Percentiles rank a stretch among this genome's conserved stretches.
phyloP scores from a whole-genome alignment of 2,797 vertebrate genomes.

The Lerista edwardsae region DNA sequence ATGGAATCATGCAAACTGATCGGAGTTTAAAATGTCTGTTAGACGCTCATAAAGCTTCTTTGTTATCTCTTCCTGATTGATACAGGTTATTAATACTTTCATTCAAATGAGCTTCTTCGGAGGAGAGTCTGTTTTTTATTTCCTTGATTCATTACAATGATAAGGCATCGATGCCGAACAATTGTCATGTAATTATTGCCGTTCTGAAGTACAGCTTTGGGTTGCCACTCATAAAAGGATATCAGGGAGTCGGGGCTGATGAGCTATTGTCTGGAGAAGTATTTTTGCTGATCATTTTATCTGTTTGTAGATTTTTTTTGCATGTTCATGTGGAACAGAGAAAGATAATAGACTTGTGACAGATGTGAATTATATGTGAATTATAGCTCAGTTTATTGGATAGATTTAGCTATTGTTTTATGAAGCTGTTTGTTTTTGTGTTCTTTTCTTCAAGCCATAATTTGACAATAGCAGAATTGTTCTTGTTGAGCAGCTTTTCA shows the following conservation, averaged over 20 bases:
- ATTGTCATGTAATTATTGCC: conserved; percentile 33
- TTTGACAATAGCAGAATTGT: conserved; percentile 9
- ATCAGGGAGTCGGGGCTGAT: conserved; percentile 14
- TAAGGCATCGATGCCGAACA: conserved; percentile 14
- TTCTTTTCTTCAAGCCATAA: conserved; percentile 8
- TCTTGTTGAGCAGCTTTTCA: neutral
- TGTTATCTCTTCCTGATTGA: conserved; percentile 20
- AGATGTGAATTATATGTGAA: conserved; percentile 8
- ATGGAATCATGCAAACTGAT: neutral
- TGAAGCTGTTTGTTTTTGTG: conserved; percentile 15
- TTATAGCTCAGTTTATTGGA: conserved; percentile 13
- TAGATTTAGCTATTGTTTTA: conserved; percentile 18
- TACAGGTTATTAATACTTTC: conserved; percentile 28
- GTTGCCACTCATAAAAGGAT: conserved; percentile 22
- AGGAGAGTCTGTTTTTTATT: conserved; percentile 32
- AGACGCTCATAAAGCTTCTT: conserved; percentile 10
- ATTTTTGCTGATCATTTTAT: conserved; percentile 9
- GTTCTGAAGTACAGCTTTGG: conserved; percentile 17
- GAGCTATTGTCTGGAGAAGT: conserved; percentile 33
- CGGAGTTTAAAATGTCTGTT: conserved; percentile 10
- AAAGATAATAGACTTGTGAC: conserved; percentile 28
- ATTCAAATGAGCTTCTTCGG: conserved; percentile 24
- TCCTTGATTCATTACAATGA: conserved; percentile 26
- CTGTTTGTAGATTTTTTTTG: conserved; percentile 17
- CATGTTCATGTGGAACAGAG: neutral